Evolutionary conservation across 1,140 invertebrate species (phyloP), one percentile per base, ranked within the genome.

Genomic region (Diorhabda carinulata): DNA sequence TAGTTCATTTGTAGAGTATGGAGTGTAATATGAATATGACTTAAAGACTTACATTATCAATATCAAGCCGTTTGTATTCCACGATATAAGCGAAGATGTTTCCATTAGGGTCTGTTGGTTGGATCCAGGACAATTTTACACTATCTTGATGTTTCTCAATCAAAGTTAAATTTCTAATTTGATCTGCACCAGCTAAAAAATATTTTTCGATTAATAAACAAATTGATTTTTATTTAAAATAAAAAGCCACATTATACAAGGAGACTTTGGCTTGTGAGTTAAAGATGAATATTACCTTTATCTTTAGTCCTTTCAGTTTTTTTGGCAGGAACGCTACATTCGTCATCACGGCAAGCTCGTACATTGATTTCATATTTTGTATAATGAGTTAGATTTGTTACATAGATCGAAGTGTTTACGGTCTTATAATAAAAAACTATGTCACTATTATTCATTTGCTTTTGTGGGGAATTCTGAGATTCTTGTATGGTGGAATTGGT

Each of bases 21-120:
- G 25, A 25, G 25, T 25, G 25, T 25, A 25, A 25, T 25, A 25
- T 25, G 25, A 25, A 25, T 60, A 56, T 52, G 72, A 25, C 42
- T 47, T 40, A 25, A 63, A 57, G 73, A 81, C 82, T 84, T 78
- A 88, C 86, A 82, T 86, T 85, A 81, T 84, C 80, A 62, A 84
- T 82, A 72, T 91, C 88, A 1, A 89, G 78, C 67, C 86, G 82
- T 67, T 84, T 86, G 74, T 93, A 92, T 72, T 90, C 86, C 43
- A 98, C 89, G 63, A 89, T 87, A 81, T 96, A 97, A 1, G 89
- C 88, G 3, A 95, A 85, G 58, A 97, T 91, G 43, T 92, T 83
- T 1, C 95, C 93, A 81, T 98, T 98, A 0, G 95, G 94, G 68
- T 89, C 80, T n/a, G 75, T 65, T 0, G 95, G 95, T 75, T 91